A percentile compares a stretch with the other conserved stretches of the same genome.
phyloP scores from a whole-genome alignment of 2,888 invertebrate species.

The Leptinotarsa peninsularis region DNA sequence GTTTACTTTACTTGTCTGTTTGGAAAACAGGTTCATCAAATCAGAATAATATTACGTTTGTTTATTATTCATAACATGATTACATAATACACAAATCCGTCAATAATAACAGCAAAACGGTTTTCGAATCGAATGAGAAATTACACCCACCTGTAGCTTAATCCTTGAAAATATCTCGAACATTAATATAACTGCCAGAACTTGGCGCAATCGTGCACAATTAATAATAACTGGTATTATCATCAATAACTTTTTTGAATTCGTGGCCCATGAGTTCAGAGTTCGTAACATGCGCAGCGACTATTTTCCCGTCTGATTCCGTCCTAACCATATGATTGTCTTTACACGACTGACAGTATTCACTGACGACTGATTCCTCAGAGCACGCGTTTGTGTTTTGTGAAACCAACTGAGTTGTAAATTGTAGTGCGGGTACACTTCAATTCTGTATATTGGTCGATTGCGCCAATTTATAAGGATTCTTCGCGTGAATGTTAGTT shows the following conservation, averaged over 20 bases:
- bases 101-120: not conserved
- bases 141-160: not conserved
- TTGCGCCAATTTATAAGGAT: conserved; percentile 1
- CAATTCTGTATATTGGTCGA: not conserved
- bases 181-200: not conserved
- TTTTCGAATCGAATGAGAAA: not conserved
- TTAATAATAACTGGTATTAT: not conserved
- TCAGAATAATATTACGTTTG: not conserved
- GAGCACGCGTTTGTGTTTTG: not conserved
- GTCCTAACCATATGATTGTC: not conserved
- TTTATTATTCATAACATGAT: not conserved
- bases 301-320: not conserved
- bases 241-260: not conserved
- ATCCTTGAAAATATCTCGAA: not conserved
- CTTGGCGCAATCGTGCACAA: not conserved
- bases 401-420: not conserved
- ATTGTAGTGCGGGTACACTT: conserved; percentile 4
- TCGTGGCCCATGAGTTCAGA: not conserved
- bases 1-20: not conserved
- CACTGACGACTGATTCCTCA: not conserved
- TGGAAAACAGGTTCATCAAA: not conserved
- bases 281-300: conserved; percentile 9
- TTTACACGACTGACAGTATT: not conserved
- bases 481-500: not conserved
- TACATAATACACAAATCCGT: not conserved